A percentile compares a stretch with the other conserved stretches of the same genome.
These are phyloP conservation scores for Ochropacha duplaris DNA, from an alignment of 2,888 invertebrate species.

Conservation along the genomic window DNA sequence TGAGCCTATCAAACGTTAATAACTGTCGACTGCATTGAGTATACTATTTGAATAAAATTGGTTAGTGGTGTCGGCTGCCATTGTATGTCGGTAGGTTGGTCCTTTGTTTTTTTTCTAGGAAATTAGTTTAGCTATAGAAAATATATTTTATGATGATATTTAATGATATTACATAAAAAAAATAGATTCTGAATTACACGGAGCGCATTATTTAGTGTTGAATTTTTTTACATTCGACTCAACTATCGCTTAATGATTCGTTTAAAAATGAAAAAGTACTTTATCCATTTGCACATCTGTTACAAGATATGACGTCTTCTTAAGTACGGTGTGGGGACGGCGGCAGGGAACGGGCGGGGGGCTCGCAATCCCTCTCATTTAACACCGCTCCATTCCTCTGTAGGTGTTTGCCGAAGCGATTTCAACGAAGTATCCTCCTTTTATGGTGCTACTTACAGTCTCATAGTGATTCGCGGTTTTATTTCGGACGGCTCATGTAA, in stretches of 20 bases:
- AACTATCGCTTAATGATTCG: constrained; percentile 54
- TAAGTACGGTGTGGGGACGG: constrained; percentile 46
- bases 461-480: constrained; percentile 83
- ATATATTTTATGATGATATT: no score
- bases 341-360: constrained; percentile 32
- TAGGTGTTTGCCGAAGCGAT: constrained; percentile 83
- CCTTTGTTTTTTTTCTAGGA: no score
- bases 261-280: constrained; percentile 60
- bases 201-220: background rate
- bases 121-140: no score
- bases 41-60: constrained; percentile 5
- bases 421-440: constrained; percentile 74
- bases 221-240: constrained; percentile 19
- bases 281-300: constrained; percentile 61
- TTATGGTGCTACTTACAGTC: constrained; percentile 79
- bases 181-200: no score
- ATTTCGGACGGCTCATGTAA: constrained; percentile 80
- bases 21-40: constrained; percentile 1
- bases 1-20: constrained; percentile 6
- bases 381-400: constrained; percentile 79
- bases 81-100: background rate
- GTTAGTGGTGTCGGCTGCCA: background rate
- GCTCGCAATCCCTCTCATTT: constrained; percentile 81
- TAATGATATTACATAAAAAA: no score
- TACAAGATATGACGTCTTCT: constrained; percentile 65